A percentile compares a stretch with the other conserved stretches of the same genome.
Evolutionary conservation across 2,888 invertebrate genomes (phyloP).

Genomic region (Lumbricus terrestris): DNA sequence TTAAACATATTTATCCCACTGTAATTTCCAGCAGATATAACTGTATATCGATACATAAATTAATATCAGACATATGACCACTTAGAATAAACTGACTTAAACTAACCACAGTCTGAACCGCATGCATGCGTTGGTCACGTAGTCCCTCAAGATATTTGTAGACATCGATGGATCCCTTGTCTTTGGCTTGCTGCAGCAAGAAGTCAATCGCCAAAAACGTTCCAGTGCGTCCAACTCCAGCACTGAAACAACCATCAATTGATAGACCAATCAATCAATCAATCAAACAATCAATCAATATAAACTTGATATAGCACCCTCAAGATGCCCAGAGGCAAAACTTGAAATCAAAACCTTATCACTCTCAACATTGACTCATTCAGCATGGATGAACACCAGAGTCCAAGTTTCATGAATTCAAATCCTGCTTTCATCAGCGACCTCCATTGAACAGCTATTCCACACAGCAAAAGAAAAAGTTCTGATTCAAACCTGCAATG

Average conservation of each 20-base stretch:
- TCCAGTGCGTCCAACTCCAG: constrained; percentile 57
- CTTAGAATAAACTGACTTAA: not conserved
- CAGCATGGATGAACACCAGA: not conserved
- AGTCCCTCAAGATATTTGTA: constrained; percentile 50
- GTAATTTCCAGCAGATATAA: not conserved
- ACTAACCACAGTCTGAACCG: constrained; percentile 52
- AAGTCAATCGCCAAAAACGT: constrained; percentile 55
- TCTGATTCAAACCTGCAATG: constrained; percentile 25
- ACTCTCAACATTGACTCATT: too few species aligned
- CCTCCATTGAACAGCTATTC: not conserved
- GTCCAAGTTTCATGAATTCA: too few species aligned
- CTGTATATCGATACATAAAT: not conserved
- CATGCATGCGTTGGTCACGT: constrained; percentile 54
- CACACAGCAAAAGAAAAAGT: not conserved
- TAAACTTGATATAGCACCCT: too few species aligned
- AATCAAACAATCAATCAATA: too few species aligned
- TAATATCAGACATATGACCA: not conserved
- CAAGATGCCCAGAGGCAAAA: not conserved
- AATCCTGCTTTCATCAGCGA: not conserved
- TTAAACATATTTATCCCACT: not conserved
- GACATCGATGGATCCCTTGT: constrained; percentile 50
- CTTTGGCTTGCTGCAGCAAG: constrained; percentile 51
- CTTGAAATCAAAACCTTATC: not conserved
- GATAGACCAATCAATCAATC: too few species aligned
- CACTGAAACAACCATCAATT: constrained; percentile 42